Conservation (phyloP, 2,888 invertebrate species). For the Caenorhabditis drosophilae region DNA sequence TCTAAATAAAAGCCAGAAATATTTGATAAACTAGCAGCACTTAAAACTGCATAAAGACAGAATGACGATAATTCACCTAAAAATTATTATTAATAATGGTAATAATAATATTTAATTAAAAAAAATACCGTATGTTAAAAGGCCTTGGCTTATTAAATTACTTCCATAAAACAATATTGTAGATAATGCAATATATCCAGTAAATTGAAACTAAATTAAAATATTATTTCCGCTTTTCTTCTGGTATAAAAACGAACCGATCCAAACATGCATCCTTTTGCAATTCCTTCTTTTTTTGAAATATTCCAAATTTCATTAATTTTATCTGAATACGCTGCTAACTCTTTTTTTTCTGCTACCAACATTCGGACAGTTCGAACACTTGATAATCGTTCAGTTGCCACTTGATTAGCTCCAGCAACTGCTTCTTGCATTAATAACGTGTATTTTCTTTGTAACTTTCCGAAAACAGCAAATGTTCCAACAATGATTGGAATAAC, state of each 20-base stretch:
- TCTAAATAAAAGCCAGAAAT: slow-evolving; percentile 92
- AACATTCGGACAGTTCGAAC: slow-evolving; percentile 91
- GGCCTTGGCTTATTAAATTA: slow-evolving; percentile 61
- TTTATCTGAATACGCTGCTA: slow-evolving; percentile 72
- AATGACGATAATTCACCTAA: slow-evolving; percentile 89
- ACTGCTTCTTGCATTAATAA: slow-evolving; percentile 77
- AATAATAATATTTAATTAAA: slow-evolving; percentile 1
- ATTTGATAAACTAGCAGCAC: slow-evolving; percentile 60
- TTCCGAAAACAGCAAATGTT: slow-evolving; percentile 77
- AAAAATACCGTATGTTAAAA: slow-evolving; percentile 66
- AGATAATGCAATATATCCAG: slow-evolving; percentile 64
- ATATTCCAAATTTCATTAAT: slow-evolving; percentile 79
- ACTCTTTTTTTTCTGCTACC: slow-evolving; percentile 83
- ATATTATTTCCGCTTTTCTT: neutral
- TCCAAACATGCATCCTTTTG: slow-evolving; percentile 88
- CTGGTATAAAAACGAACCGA: slow-evolving; percentile 73
- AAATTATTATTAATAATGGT: slow-evolving; percentile 62
- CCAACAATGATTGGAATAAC: slow-evolving; percentile 89
- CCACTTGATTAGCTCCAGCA: slow-evolving; percentile 76
- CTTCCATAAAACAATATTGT: slow-evolving; percentile 67
- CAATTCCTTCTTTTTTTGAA: slow-evolving; percentile 85
- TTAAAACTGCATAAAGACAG: slow-evolving; percentile 80
- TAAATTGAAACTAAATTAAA: slow-evolving; percentile 63
- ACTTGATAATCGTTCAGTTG: slow-evolving; percentile 89
- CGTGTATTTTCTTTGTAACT: slow-evolving; percentile 85